Conservation (phyloP, 2,888 invertebrate genomes). For the Tubulanus polymorphus region DNA sequence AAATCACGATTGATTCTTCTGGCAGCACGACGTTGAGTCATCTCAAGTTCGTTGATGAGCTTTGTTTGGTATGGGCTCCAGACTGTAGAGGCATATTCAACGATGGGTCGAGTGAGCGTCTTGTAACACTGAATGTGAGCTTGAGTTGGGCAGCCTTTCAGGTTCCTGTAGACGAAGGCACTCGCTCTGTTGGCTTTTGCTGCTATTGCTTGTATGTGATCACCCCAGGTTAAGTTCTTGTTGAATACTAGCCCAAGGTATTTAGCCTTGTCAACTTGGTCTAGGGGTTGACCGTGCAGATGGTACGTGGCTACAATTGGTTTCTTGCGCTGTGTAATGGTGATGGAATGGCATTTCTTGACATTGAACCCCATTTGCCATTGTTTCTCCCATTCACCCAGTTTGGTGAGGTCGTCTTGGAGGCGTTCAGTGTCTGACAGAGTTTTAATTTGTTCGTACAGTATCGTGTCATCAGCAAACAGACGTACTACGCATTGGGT, state of each 20-base stretch:
- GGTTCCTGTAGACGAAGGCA: no score
- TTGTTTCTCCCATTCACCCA: slow-evolving; percentile 4
- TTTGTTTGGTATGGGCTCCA: no score
- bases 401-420: slow-evolving; percentile 8
- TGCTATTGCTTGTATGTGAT: background rate
- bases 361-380: slow-evolving; percentile 10
- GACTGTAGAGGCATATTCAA: no score
- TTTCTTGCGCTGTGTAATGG: background rate
- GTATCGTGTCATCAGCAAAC: background rate
- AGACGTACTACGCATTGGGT: background rate
- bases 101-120: no score
- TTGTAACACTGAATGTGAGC: no score
- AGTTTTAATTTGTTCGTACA: slow-evolving; percentile 3
- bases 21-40: no score
- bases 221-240: background rate
- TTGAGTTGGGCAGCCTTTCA: no score
- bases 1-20: no score
- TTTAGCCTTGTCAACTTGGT: background rate
- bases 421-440: slow-evolving; percentile 1
- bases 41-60: no score
- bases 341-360: slow-evolving; percentile 7
- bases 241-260: background rate
- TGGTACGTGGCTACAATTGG: background rate
- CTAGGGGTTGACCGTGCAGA: background rate
- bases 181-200: background rate